A percentile compares a stretch with the other conserved stretches of the same genome.
Evolutionary conservation across 2,113 vertebrate species (phyloP).

Genomic region (Bubalus kerabau): DNA sequence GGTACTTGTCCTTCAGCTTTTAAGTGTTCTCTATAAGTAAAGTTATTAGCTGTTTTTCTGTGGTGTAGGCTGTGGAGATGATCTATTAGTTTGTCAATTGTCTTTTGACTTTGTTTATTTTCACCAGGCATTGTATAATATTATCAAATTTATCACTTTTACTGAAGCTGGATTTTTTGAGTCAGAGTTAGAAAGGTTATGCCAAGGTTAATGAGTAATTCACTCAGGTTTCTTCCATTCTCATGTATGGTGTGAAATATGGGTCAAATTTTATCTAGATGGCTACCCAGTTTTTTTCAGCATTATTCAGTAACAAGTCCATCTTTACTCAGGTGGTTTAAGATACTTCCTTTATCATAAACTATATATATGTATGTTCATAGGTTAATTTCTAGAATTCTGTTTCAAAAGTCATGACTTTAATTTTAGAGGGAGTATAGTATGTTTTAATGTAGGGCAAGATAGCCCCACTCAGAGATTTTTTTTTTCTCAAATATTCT

Average conservation of each 20-base stretch:
- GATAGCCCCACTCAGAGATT: not conserved
- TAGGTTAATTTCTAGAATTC: not conserved
- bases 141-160: not conserved
- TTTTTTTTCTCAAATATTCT: not conserved
- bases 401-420: not conserved
- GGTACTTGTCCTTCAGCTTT: slow-evolving; percentile 11
- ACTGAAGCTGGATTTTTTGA: not conserved
- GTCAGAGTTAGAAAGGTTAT: not conserved
- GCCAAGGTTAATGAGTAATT: not conserved
- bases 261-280: not conserved
- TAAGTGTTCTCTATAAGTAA: not conserved
- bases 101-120: not conserved
- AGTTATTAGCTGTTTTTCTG: not conserved
- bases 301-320: not conserved
- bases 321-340: not conserved
- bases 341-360: not conserved
- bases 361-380: not conserved
- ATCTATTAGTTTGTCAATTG: not conserved
- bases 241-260: not conserved
- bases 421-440: not conserved
- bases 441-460: not conserved
- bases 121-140: not conserved
- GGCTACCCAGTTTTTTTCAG: not conserved
- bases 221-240: not conserved
- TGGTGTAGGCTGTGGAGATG: not conserved